Evolutionary conservation across 2,797 vertebrate genomes (phyloP), one percentile per base, ranked within the genome.

Genomic region (Eulemur albifrons): DNA sequence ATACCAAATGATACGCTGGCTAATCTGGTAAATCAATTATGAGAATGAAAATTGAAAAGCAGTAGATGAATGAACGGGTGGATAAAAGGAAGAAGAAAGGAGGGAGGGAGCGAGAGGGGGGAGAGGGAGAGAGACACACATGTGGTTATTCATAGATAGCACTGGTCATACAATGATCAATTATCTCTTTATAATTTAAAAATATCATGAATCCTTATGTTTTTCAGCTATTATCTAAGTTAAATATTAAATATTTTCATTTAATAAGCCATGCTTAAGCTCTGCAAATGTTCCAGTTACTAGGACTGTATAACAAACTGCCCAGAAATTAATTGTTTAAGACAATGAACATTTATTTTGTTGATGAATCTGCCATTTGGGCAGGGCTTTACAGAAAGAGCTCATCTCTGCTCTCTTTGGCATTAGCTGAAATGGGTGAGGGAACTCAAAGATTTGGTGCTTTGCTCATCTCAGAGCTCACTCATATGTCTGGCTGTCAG

Each of bases 171-270:
- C 13, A 70, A 77, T 82, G 35, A 92, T 63, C 80, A 86, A 2
- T 80, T 59, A 61, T 65, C 30, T 65, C 7, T 67, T 93, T 88
- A 43, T 86, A 79, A 94, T 86, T 70, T 77, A 32, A 94, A 89
- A 85, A 65, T 75, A 52, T 85, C 2, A 77, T 65, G 18, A 76
- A 61, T 1, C 0, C 21, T 94, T 88, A n/a, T 80, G 27, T 70
- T 83, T 96, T 52, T 61, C 17, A 63, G 11, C 2, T 70, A 89
- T 93, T 75, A 83, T 59, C 59, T 70, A 83, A 59, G 38, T 84
- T 8, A 50, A 40, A 32, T 76, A 67, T 43, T 88, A 76, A 75
- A 76, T 80, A 43, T 87, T 87, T 95, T 83, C 21, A 86, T 59
- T 87, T 65, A 77, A 54, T 40, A 95, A 94, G 20, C 8, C 21